A percentile compares a stretch with the other conserved stretches of the same genome.
phyloP scores from a whole-genome alignment of 2,888 invertebrate species.

The Drosophila testacea region DNA sequence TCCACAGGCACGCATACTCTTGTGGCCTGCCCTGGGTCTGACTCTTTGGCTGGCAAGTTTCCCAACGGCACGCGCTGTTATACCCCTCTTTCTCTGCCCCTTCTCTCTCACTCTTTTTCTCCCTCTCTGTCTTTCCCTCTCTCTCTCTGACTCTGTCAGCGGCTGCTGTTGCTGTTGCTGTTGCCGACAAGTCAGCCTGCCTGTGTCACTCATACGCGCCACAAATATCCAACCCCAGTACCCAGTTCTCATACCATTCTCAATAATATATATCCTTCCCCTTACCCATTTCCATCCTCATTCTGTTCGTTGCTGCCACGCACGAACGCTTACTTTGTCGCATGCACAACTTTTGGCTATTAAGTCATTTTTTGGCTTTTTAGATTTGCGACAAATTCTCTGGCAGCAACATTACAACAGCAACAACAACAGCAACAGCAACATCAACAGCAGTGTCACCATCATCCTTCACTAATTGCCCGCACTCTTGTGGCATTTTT shows the following conservation, averaged over 20 bases:
- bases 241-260: slow-evolving; percentile 6
- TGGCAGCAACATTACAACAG: slow-evolving; percentile 28
- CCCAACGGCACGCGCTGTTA: slow-evolving; percentile 78
- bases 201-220: slow-evolving; percentile 77
- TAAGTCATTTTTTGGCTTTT: slow-evolving; percentile 82
- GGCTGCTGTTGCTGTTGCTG: slow-evolving; percentile 36
- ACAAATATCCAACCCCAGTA: slow-evolving; percentile 70
- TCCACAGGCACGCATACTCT: slow-evolving; percentile 80
- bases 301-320: slow-evolving; percentile 65
- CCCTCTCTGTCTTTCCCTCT: background rate
- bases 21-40: slow-evolving; percentile 44
- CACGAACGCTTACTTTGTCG: slow-evolving; percentile 82
- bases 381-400: slow-evolving; percentile 79
- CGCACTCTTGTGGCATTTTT: slow-evolving; percentile 70
- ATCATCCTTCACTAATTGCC: slow-evolving; percentile 69
- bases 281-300: slow-evolving; percentile 8
- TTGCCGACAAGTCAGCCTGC: slow-evolving; percentile 73
- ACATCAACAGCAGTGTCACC: slow-evolving; percentile 27
- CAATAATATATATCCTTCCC: background rate
- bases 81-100: slow-evolving; percentile 4
- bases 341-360: slow-evolving; percentile 80
- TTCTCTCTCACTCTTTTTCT: slow-evolving; percentile 7
- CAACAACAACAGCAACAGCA: slow-evolving; percentile 25
- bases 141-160: slow-evolving; percentile 7
- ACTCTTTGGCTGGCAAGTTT: slow-evolving; percentile 66